Evolutionary conservation across 2,797 vertebrate species (phyloP), one percentile per base, ranked within the genome.

Genomic region (Melanotaenia maccullochi): DNA sequence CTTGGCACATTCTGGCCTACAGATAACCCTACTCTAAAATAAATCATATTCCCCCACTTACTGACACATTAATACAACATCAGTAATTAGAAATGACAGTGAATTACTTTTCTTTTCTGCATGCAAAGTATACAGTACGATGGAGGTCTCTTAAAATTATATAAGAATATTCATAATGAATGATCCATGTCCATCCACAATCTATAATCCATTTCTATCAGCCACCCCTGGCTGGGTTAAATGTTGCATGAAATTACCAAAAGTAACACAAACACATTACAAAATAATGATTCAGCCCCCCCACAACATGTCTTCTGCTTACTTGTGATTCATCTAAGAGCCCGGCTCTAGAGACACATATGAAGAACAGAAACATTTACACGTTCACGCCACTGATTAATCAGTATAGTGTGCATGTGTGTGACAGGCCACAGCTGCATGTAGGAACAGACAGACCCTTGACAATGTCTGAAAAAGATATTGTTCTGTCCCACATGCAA

Each of bases 211-310:
- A 49, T 65, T 58, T 25, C 22, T n/a, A 72, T 68, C 30, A 58
- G 4, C 28, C 22, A 69, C 0, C n/a, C n/a, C 36, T 30, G 0
- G 12, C 65, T 55, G 68, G 40, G 73, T 35, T 68, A 66, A 75
- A 81, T 73, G 70, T 70, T 72, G 61, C 47, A 65, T 85, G 47
- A 73, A 81, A 82, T 75, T 42, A 57, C 20, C 3, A 59, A 84
- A 73, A 59, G 54, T 55, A 47, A 36, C 9, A 64, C 28, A 78
- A n/a, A 47, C 1, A 47, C 9, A 28, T 6, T 14, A 56, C 47
- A 12, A 14, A 11, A 24, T 49, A 22, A 25, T 5, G 6, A 59
- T 67, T 13, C 3, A 60, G 75, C 28, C 9, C 20, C 12, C 20
- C 6, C 52, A 28, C n/a, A 68, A 58, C 33, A 59, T 55, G 58